Evolutionary conservation across 2,113 vertebrate species (phyloP).

Genomic region (Hydrolagus affinis): DNA sequence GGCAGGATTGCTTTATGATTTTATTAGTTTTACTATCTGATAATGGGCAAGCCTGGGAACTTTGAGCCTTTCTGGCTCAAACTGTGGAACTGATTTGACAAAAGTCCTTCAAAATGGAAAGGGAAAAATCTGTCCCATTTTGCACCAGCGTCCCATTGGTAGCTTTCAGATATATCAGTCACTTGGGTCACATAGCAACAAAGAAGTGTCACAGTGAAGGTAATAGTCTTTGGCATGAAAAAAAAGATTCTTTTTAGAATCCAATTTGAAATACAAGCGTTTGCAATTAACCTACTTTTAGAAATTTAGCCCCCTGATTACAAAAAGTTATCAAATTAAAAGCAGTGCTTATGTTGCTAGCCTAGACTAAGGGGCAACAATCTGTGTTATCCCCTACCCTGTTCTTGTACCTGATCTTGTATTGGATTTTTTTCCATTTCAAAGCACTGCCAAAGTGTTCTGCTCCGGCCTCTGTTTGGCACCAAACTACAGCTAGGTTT

Average conservation of each 20-base stretch:
- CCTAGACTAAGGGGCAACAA: neutral
- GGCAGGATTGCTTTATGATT: too few species aligned
- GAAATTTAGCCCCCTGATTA: neutral
- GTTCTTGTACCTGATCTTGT: too few species aligned
- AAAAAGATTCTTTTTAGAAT: neutral
- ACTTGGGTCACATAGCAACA: neutral
- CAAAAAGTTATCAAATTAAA: neutral
- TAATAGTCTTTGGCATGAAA: too few species aligned
- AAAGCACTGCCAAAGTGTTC: neutral
- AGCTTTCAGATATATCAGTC: neutral
- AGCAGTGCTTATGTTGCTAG: neutral
- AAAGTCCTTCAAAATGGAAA: neutral
- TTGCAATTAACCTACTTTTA: neutral
- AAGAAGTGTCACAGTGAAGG: neutral
- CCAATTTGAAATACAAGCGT: neutral
- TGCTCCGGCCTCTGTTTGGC: neutral
- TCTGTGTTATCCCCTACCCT: neutral
- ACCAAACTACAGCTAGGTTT: neutral
- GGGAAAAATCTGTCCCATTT: neutral
- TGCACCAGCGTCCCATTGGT: too few species aligned
- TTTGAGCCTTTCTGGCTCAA: neutral
- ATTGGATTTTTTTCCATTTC: neutral
- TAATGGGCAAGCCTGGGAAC: neutral
- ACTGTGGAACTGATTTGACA: neutral
- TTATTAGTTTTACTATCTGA: too few species aligned